Evolutionary conservation across 92 coral and sea anemone genomes (phyloP).

Genomic region (Porites divaricata): DNA sequence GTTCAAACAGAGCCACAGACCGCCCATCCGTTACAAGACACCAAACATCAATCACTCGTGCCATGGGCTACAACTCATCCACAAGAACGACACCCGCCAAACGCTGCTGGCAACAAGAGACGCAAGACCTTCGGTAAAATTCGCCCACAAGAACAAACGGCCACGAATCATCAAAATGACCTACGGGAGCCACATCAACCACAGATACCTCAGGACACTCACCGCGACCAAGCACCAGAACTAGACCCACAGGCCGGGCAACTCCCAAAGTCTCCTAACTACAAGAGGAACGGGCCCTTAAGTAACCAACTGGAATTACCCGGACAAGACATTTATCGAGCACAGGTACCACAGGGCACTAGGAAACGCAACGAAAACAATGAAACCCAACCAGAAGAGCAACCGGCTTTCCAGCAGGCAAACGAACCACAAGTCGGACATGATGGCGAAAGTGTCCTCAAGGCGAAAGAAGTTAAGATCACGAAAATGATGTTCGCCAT

Average conservation of each 20-base stretch:
- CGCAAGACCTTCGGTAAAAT: neutral
- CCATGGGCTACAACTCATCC: neutral
- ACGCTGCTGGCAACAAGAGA: neutral
- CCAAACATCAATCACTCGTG: neutral
- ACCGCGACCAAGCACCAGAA: neutral
- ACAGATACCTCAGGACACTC: neutral
- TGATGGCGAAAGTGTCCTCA: neutral
- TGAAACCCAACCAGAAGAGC: neutral
- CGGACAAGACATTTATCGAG: neutral
- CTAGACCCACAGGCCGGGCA: neutral
- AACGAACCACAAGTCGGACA: neutral
- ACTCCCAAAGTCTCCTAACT: neutral
- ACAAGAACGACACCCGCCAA: neutral
- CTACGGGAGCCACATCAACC: neutral
- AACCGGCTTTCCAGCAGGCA: neutral
- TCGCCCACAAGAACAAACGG: neutral
- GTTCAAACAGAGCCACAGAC: neutral
- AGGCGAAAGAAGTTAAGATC: conserved; percentile 22
- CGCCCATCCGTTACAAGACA: neutral
- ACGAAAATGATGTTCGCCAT: conserved; percentile 38
- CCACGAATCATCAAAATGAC: neutral
- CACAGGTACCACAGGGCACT: neutral
- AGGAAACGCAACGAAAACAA: too few species aligned
- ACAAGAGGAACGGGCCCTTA: too few species aligned
- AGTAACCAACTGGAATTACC: too few species aligned